Evolutionary conservation across 35 echinoderm and acorn worm species (phyloP).

Genomic region (Apostichopus californicus): DNA sequence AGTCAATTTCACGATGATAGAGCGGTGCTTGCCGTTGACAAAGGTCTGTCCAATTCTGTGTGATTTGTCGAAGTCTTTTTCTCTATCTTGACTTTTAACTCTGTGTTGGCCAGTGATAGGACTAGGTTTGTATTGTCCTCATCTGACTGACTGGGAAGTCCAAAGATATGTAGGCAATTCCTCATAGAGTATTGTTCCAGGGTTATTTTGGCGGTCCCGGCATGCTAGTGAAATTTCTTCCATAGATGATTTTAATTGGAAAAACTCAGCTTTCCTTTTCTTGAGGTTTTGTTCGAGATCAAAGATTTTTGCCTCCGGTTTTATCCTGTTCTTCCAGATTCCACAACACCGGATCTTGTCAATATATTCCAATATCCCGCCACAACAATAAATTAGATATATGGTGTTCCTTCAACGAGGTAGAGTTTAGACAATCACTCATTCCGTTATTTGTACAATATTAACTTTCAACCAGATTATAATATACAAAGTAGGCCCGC

Average conservation of each 20-base stretch:
- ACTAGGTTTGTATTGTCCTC: too few species aligned
- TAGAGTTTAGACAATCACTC: too few species aligned
- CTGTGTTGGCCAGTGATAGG: background rate
- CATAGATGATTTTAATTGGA: background rate
- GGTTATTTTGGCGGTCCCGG: background rate
- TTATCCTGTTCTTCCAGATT: too few species aligned
- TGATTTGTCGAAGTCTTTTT: background rate
- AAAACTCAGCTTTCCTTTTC: background rate
- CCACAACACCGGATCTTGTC: too few species aligned
- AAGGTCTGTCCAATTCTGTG: background rate
- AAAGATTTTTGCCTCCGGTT: too few species aligned
- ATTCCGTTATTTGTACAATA: too few species aligned
- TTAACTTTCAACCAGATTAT: too few species aligned
- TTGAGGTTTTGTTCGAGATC: background rate
- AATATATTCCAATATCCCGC: too few species aligned
- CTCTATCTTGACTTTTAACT: background rate
- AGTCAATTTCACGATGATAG: background rate
- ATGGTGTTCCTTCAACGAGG: too few species aligned
- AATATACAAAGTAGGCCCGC: too few species aligned
- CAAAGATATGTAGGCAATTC: background rate
- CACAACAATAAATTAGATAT: too few species aligned
- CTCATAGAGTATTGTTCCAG: background rate
- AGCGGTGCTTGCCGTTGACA: background rate
- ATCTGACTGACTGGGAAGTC: too few species aligned
- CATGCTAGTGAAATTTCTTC: background rate